Evolutionary conservation across 2,797 vertebrate genomes (phyloP).

Genomic region (Macropus fuliginosus): DNA sequence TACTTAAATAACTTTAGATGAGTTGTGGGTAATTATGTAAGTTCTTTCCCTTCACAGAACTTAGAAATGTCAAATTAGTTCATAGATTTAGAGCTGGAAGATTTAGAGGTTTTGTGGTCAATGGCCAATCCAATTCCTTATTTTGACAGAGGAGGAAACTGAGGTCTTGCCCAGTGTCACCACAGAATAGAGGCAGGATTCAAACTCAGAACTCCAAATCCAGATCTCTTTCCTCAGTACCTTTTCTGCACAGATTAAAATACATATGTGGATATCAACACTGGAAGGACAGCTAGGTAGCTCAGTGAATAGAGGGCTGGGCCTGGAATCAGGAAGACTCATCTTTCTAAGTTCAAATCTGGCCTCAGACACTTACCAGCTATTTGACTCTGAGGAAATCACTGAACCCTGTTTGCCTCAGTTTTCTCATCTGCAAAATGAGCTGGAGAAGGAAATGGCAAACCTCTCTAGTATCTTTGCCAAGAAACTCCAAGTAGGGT

Average conservation of each 20-base stretch:
- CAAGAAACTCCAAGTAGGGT: neutral
- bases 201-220: neutral
- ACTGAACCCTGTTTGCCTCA: neutral
- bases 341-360: neutral
- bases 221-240: neutral
- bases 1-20: constrained; percentile 82
- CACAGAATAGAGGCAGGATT: neutral
- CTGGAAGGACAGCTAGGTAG: neutral
- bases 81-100: constrained; percentile 21
- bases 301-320: neutral
- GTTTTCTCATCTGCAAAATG: neutral
- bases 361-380: neutral
- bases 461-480: neutral
- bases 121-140: neutral
- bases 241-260: neutral
- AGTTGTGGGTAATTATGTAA: constrained; percentile 84
- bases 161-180: neutral
- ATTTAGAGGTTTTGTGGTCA: constrained; percentile 3
- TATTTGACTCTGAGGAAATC: neutral
- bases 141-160: neutral
- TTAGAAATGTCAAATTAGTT: constrained; percentile 53
- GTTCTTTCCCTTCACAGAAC: constrained; percentile 76
- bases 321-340: neutral
- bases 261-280: neutral
- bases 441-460: neutral